phyloP scores from a whole-genome alignment of 2,888 invertebrate genomes.

The Ariolimax columbianus region DNA sequence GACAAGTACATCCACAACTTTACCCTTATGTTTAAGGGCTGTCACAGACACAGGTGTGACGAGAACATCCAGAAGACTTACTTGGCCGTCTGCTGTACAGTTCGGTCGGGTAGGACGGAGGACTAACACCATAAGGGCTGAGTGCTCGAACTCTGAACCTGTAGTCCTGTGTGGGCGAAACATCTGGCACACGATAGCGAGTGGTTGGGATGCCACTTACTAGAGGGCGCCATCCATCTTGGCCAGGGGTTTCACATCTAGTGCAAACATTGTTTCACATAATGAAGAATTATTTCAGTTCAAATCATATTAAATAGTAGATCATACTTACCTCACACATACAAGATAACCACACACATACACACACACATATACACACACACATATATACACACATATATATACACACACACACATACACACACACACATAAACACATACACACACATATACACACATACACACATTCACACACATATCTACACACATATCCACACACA shows the following conservation, averaged over 20 bases:
- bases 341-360: no score
- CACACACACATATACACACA: no score
- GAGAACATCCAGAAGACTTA: constrained; percentile 52
- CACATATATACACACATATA: no score
- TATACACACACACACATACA: no score
- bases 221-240: constrained; percentile 74
- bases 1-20: no score
- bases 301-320: not conserved
- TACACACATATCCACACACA: no score
- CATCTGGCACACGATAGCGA: constrained; percentile 67
- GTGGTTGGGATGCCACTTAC: constrained; percentile 73
- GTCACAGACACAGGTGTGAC: no score
- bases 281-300: not conserved
- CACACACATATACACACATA: no score
- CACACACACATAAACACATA: no score
- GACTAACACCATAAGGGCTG: constrained; percentile 96
- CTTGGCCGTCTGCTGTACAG: constrained; percentile 63
- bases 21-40: no score
- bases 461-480: no score
- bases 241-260: constrained; percentile 60
- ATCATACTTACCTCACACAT: no score
- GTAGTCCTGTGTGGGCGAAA: constrained; percentile 85
- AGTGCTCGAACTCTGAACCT: constrained; percentile 96
- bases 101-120: constrained; percentile 87
- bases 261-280: not conserved